Base-by-base conservation (phyloP, 2,888 invertebrate genomes). In the Thymelicus acteon region DNA sequence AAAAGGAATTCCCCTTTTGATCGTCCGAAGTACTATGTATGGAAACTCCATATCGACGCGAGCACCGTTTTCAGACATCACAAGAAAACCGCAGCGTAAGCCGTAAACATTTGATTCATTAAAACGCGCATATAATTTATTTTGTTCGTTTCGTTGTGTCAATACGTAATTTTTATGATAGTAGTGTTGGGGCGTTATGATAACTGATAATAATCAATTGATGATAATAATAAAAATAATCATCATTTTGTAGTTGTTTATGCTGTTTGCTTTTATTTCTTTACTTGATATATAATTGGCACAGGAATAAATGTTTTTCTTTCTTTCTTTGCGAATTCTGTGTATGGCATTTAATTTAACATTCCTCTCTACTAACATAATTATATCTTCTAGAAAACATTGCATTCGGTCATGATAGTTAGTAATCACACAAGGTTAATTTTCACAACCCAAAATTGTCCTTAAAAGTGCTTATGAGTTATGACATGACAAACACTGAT, bases 401-500 rank as follows among this genome's bases (percentile, higher is more conserved):
- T 4, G 19, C 19, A 37, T 52, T 15, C 37, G 63, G 58, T 60
- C 58, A 70, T 15, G 52, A 60, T 37, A 2, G 2, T 19, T 19
- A 19, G 1, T 19, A 19, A 19, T 52, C 64, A 40, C 64, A 60
- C 70, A 70, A 65, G 70, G 70, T 52, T 60, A 7, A 60, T 60
- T 65, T 70, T 70, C 60, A 65, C 70, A 60, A 49, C 64, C 49
- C 39, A 7, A 60, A 70, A 63, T 2, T 69, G 60, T 13, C 58
- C 63, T 39, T 57, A 64, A 60, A 48, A 40, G 49, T 63, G 39
- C 70, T 70, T 65, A 70, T 64, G 64, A n/a, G n/a, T n/a, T n/a
- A n/a, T n/a, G n/a, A n/a, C n/a, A n/a, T n/a, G 37, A 48, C 69
- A 69, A 69, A 69, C 62, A 54, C 19, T 48, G 6, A 24, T 48